Percentiles rank a stretch among this genome's conserved stretches.
phyloP scores from a whole-genome alignment of 2,797 vertebrate genomes.

The Acropternis orthonyx region DNA sequence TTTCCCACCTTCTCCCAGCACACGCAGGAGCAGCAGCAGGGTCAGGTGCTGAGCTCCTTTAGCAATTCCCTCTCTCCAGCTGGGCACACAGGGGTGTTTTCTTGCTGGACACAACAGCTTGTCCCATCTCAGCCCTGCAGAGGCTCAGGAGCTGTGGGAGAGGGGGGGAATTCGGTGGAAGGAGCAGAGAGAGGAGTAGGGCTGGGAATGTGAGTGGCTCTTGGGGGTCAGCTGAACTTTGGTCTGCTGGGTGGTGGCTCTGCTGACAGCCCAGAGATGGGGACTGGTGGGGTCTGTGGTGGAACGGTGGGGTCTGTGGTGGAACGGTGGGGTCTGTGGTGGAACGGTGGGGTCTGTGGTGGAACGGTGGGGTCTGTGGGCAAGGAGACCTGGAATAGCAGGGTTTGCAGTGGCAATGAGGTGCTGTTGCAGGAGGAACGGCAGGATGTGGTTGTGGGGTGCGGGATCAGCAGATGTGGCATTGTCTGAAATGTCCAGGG shows the following conservation, averaged over 20 bases:
- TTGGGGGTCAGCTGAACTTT: rapidly evolving
- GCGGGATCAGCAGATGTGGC: too few species aligned
- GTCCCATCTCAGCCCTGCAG: neutral
- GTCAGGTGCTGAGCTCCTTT: neutral
- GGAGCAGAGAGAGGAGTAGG: neutral
- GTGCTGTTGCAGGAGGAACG: neutral
- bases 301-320: too few species aligned
- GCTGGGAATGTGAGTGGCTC: neutral
- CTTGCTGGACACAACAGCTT: neutral
- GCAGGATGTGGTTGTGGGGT: neutral
- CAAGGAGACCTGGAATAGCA: neutral
- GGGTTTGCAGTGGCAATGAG: neutral
- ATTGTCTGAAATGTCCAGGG: neutral
- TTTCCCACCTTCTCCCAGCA: neutral
- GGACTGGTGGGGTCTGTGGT: too few species aligned
- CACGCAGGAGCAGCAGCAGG: neutral
- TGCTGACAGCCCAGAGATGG: too few species aligned
- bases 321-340: too few species aligned
- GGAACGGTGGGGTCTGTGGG: too few species aligned
- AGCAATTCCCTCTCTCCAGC: neutral
- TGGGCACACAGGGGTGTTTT: neutral
- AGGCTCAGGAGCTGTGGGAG: neutral
- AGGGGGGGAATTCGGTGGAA: neutral
- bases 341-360: too few species aligned
- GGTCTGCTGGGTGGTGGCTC: too few species aligned